Conservation (phyloP, 2,797 vertebrate species). For the Macropus fuliginosus region DNA sequence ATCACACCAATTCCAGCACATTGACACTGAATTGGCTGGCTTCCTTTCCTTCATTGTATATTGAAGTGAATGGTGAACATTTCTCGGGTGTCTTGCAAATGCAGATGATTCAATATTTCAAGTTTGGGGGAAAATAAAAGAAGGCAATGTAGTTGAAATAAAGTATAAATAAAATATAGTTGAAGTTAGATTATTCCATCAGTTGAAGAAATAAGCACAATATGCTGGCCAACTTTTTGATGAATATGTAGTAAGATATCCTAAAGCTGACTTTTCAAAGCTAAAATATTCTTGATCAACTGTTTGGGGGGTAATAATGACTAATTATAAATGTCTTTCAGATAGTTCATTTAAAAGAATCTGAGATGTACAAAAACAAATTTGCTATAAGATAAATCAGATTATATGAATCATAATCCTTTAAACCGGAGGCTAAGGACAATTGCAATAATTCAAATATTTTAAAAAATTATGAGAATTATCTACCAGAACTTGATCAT, state of each 20-base stretch:
- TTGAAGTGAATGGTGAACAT: background rate
- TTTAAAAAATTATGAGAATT: background rate
- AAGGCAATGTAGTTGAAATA: background rate
- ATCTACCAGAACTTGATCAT: background rate
- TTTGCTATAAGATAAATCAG: background rate
- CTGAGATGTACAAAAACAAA: constrained; percentile 72
- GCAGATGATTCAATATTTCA: constrained; percentile 30
- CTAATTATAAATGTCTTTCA: constrained; percentile 62
- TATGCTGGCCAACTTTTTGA: background rate
- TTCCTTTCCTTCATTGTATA: constrained; percentile 38
- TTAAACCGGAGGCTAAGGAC: background rate
- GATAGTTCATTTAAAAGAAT: constrained; percentile 67
- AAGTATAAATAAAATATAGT: background rate
- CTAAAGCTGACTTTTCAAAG: background rate
- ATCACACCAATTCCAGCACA: constrained; percentile 48
- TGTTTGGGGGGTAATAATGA: constrained; percentile 20
- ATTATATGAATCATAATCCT: background rate
- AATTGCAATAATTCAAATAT: background rate
- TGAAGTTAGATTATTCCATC: constrained; percentile 39
- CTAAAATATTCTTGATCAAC: background rate
- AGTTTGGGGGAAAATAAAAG: constrained; percentile 32
- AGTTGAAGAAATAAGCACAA: constrained; percentile 20
- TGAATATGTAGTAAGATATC: background rate
- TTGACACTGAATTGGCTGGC: constrained; percentile 58
- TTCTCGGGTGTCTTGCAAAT: constrained; percentile 35